phyloP scores from a whole-genome alignment of 2,888 invertebrate species.

The Drosophila differens region DNA sequence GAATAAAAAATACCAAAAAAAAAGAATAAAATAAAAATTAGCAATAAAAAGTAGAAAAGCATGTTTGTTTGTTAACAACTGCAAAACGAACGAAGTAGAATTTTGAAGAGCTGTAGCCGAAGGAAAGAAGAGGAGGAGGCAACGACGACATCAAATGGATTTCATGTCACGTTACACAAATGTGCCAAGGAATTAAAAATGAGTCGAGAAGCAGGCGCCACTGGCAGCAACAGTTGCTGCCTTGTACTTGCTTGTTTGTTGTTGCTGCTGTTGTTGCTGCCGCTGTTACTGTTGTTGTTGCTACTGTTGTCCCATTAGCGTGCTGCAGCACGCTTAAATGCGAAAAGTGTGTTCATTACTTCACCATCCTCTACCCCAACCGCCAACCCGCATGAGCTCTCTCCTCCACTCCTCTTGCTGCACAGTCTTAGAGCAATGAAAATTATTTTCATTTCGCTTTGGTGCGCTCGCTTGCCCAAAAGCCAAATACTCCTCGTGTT shows the following conservation, averaged over 20 bases:
- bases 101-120: conserved; percentile 15
- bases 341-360: conserved; percentile 81
- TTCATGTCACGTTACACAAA: conserved; percentile 81
- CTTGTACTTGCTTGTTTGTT: conserved; percentile 31
- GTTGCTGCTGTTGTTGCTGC: conserved; percentile 28
- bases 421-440: conserved; percentile 67
- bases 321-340: conserved; percentile 75
- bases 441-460: conserved; percentile 79
- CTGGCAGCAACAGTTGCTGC: conserved; percentile 71
- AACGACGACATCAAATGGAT: conserved; percentile 76
- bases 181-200: conserved; percentile 80
- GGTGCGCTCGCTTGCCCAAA: conserved; percentile 77
- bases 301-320: conserved; percentile 77
- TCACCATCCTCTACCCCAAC: conserved; percentile 11
- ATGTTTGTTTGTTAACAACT: conserved; percentile 79
- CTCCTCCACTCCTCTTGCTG: background rate
- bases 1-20: conserved; percentile 12
- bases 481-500: conserved; percentile 57
- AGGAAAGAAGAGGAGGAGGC: background rate
- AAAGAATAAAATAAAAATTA: conserved; percentile 76
- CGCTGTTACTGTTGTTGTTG: conserved; percentile 19
- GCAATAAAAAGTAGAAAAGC: conserved; percentile 82
- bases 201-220: conserved; percentile 68
- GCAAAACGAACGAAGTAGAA: conserved; percentile 47
- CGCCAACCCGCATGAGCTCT: background rate